Conservation (phyloP, 2,113 vertebrate species). For the Spea bombifrons region DNA sequence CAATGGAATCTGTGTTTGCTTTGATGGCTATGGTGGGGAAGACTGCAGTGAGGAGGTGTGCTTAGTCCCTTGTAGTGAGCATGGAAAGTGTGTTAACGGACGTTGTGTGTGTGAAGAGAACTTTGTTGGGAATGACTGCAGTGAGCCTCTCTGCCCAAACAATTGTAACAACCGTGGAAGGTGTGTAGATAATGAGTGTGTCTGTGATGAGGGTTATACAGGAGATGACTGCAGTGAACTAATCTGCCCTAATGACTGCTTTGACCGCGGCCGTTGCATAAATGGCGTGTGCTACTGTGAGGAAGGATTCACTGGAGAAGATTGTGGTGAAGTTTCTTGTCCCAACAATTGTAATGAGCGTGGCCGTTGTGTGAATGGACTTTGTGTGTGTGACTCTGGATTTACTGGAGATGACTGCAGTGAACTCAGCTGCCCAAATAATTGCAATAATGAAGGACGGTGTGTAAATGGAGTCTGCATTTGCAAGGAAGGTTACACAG, state of each 20-base stretch:
- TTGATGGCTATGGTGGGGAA: conserved; percentile 78
- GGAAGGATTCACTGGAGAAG: conserved; percentile 81
- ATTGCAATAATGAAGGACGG: conserved; percentile 80
- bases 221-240: conserved; percentile 90
- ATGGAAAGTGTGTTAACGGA: conserved; percentile 79
- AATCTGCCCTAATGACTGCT: conserved; percentile 94
- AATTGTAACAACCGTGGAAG: conserved; percentile 84
- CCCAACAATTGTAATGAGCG: conserved; percentile 74
- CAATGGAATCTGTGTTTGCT: conserved; percentile 82
- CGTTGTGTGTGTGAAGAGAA: conserved; percentile 82
- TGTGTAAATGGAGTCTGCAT: conserved; percentile 79
- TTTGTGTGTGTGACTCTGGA: conserved; percentile 78
- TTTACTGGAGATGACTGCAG: conserved; percentile 84
- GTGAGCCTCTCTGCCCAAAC: conserved; percentile 79
- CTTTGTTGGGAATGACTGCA: conserved; percentile 80
- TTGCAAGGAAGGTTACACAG: conserved; percentile 81
- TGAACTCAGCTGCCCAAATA: conserved; percentile 73
- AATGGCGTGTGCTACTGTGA: conserved; percentile 92
- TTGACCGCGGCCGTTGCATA: conserved; percentile 87
- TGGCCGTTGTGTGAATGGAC: conserved; percentile 79
- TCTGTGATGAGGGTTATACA: conserved; percentile 87
- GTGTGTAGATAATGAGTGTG: conserved; percentile 84
- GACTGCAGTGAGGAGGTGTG: conserved; percentile 86
- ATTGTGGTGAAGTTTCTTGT: conserved; percentile 82
- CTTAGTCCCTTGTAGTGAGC: conserved; percentile 73